Percentiles rank a stretch among this genome's conserved stretches.
phyloP scores from a whole-genome alignment of 1,140 invertebrate genomes.

The Cherax destructor region DNA sequence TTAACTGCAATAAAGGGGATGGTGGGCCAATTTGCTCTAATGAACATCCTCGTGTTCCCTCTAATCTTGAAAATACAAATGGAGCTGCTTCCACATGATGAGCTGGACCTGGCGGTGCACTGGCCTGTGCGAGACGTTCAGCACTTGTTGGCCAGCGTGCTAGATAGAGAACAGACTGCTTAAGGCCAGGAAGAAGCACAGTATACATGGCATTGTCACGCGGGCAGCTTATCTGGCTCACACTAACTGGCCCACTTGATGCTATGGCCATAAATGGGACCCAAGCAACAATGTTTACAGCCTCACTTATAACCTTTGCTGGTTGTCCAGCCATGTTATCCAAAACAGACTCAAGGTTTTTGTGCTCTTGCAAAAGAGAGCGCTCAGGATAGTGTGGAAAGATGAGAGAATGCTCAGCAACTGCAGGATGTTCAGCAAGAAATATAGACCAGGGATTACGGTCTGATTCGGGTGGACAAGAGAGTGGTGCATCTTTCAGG shows the following conservation, averaged over 20 bases:
- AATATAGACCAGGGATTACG: constrained; percentile 86
- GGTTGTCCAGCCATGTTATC: constrained; percentile 84
- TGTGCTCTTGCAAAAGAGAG: constrained; percentile 89
- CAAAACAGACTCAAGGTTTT: constrained; percentile 82
- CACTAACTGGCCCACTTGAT: constrained; percentile 13
- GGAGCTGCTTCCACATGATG: constrained; percentile 56
- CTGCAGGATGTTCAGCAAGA: constrained; percentile 83
- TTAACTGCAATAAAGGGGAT: constrained; percentile 36
- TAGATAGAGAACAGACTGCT: constrained; percentile 26
- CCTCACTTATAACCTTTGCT: constrained; percentile 80
- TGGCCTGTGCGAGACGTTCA: constrained; percentile 26
- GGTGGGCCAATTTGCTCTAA: constrained; percentile 25
- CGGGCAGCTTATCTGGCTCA: constrained; percentile 64
- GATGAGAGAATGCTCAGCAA: constrained; percentile 83
- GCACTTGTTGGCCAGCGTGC: constrained; percentile 74
- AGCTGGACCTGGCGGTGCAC: constrained; percentile 27
- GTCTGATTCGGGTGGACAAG: constrained; percentile 80
- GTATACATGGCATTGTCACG: constrained; percentile 71
- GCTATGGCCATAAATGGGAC: constrained; percentile 43
- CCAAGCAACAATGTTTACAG: constrained; percentile 76
- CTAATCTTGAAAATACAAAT: constrained; percentile 58
- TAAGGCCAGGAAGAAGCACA: constrained; percentile 37
- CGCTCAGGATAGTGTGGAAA: constrained; percentile 85
- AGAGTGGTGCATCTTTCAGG: constrained; percentile 82
- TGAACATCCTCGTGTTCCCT: constrained; percentile 27